Evolutionary conservation across 2,113 vertebrate genomes (phyloP).

Genomic region (Heteronetta atricapilla): DNA sequence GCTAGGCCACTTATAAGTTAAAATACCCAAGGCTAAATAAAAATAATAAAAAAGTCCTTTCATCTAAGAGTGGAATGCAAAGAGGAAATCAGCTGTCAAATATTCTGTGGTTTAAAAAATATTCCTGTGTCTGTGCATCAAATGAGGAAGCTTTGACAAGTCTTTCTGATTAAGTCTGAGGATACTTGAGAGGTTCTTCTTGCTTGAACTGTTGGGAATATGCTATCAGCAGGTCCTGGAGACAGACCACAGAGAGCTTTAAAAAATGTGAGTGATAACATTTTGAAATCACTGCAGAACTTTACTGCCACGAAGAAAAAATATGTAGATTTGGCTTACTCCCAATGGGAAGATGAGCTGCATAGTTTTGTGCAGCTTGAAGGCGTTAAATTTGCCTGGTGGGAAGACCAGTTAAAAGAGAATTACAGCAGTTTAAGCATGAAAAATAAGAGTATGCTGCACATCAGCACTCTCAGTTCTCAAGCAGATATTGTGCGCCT

Average conservation of each 20-base stretch:
- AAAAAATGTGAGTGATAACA: conserved; percentile 65
- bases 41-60: conserved; percentile 51
- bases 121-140: not conserved
- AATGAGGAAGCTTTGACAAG: conserved; percentile 32
- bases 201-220: not conserved
- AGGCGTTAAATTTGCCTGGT: conserved; percentile 76
- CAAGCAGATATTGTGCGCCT: conserved; percentile 37
- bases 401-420: conserved; percentile 77
- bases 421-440: conserved; percentile 74
- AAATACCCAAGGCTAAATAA: conserved; percentile 57
- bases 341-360: conserved; percentile 70
- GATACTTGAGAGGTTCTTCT: conserved; percentile 19
- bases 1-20: conserved; percentile 31
- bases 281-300: conserved; percentile 68
- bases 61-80: conserved; percentile 38
- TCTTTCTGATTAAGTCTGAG: conserved; percentile 40
- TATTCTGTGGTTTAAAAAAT: conserved; percentile 48
- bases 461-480: conserved; percentile 51
- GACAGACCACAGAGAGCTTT: conserved; percentile 43
- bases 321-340: conserved; percentile 75
- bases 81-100: conserved; percentile 24
- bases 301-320: conserved; percentile 67
- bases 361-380: conserved; percentile 63
- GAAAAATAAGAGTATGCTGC: conserved; percentile 52
- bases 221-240: conserved; percentile 33